Evolutionary conservation across 2,797 vertebrate species (phyloP), one percentile per base, ranked within the genome.

Genomic region (Enteromius viviparus): DNA sequence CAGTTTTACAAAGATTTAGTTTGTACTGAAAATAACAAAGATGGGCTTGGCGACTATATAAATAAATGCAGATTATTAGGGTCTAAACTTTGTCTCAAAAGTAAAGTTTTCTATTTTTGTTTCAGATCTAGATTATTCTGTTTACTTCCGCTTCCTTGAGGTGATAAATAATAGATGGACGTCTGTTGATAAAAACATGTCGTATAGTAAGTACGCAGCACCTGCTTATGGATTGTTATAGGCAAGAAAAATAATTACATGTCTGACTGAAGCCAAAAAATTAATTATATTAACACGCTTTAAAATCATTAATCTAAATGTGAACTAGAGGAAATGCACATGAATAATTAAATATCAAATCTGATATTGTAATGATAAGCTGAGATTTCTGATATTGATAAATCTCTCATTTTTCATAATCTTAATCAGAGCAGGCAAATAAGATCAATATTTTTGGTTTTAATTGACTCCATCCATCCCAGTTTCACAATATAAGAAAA

Each of bases 21-120:
- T 11, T 29, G 45, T 64, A 19, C 23, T 34, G 49, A 82, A 76
- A 76, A 82, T 58, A 68, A 68, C 64, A 68, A 76, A 17, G 23
- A 76, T 55, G 60, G 40, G n/a, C 34, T 53, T 74, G 79, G 55
- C 53, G 32, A 32, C 66, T 26, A 34, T 26, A 65, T 53, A 58
- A 55, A 60, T 62, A 17, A 72, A 72, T 60, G 51, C 23, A 70
- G 34, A 15, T n/a, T 32, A 40, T 80, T 69, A 5, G 2, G 15
- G n/a, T 5, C n/a, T 4, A 10, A 6, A 60, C 14, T 60, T 32
- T 19, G 26, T n/a, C 42, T 34, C 58, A 65, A 15, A 29, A 21
- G 11, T 37, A 11, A 81, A 47, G 11, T 49, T 49, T 1, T 60
- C 7, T 26, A 21, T 42, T n/a, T 6, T 45, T 17, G 15, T 51